phyloP scores from a whole-genome alignment of 1,140 invertebrate species.

The Drosophila repletoides region DNA sequence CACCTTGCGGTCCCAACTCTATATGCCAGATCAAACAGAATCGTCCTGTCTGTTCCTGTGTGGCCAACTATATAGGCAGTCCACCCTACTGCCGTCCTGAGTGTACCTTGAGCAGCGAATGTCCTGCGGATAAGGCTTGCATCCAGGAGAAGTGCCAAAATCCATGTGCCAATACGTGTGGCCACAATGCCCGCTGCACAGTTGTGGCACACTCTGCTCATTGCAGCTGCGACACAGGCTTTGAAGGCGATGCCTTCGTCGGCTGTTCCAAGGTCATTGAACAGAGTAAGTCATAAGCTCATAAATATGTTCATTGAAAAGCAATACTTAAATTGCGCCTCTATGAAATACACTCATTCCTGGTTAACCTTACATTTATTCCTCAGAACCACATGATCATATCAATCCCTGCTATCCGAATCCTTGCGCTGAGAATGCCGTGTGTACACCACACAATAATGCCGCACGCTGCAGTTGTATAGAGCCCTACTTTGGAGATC shows the following conservation, averaged over 20 bases:
- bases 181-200: conserved; percentile 90
- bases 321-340: neutral
- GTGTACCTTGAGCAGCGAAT: conserved; percentile 90
- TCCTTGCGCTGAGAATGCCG: conserved; percentile 91
- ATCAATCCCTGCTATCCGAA: conserved; percentile 89
- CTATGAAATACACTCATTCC: neutral
- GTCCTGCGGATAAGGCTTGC: conserved; percentile 88
- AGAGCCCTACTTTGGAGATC: conserved; percentile 92
- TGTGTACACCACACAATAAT: conserved; percentile 88
- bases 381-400: conserved; percentile 72
- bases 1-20: conserved; percentile 93
- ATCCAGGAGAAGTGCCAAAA: conserved; percentile 91
- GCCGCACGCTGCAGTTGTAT: conserved; percentile 90
- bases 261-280: conserved; percentile 86
- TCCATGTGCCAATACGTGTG: conserved; percentile 90
- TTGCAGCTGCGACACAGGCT: conserved; percentile 90
- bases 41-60: conserved; percentile 90
- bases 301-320: neutral
- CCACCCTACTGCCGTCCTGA: conserved; percentile 89
- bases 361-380: neutral
- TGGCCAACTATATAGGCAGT: conserved; percentile 88
- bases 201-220: conserved; percentile 92
- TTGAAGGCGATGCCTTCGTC: conserved; percentile 91
- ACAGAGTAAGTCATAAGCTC: conserved; percentile 61
- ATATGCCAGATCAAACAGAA: conserved; percentile 91